Evolutionary conservation across 2,888 invertebrate species (phyloP).

Genomic region (Bugulina stolonifera): DNA sequence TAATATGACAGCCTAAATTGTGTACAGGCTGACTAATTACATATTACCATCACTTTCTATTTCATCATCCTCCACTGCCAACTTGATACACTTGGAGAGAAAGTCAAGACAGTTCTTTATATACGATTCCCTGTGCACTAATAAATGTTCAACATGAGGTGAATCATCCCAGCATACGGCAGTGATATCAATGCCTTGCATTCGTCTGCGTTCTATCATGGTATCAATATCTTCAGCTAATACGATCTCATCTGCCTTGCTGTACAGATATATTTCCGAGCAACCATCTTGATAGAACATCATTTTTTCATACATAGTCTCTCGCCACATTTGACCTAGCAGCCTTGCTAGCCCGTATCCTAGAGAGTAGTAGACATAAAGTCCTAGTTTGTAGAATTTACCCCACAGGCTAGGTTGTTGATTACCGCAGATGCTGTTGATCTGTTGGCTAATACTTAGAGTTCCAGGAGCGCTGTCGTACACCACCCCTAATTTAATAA

Average conservation of each 20-base stretch:
- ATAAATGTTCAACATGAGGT: constrained; percentile 69
- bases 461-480: constrained; percentile 26
- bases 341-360: not conserved
- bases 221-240: constrained; percentile 64
- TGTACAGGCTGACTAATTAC: too few relatives aligned
- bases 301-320: constrained; percentile 35
- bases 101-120: constrained; percentile 39
- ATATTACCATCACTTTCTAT: too few relatives aligned
- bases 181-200: constrained; percentile 61
- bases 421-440: not conserved
- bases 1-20: too few relatives aligned
- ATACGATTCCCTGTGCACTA: constrained; percentile 57
- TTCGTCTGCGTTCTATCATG: constrained; percentile 60
- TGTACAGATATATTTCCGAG: constrained; percentile 70
- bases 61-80: not conserved
- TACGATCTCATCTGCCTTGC: constrained; percentile 65
- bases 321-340: not conserved
- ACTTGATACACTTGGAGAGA: constrained; percentile 31
- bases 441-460: not conserved
- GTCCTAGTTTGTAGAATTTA: not conserved
- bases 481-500: not conserved
- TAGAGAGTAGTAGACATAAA: not conserved
- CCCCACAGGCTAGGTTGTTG: not conserved
- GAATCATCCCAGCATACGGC: constrained; percentile 65
- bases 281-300: constrained; percentile 60